Base-by-base conservation (phyloP, 2,888 invertebrate genomes). In the Cepaea hortensis region DNA sequence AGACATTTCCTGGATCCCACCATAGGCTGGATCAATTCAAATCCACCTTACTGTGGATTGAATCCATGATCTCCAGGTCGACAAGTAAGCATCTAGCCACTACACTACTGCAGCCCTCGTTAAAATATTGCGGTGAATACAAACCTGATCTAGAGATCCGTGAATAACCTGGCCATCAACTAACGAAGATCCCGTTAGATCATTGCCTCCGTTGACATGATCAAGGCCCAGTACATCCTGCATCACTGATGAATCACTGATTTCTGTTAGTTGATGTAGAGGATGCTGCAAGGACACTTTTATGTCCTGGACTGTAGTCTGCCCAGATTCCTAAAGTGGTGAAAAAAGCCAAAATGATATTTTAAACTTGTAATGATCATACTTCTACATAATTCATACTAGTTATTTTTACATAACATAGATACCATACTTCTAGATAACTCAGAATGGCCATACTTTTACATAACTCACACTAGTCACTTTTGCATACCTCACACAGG, bases 131-230 rank as follows among this genome's bases (percentile, higher is more conserved):
- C 55, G 55, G 11, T 55, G 11, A 11, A 55, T 11, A 55, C 75
- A 35, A 2, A 86, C 87, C 87, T 87, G 87, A 46, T 87, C 86
- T 3, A 86, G 83, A 70, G 86, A 83, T 1, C 86, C 84, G 62
- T 87, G 87, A 50, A 87, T 83, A 23, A 83, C 87, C 35, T 87
- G 87, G 46, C 79, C 83, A 73, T 87, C 87, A 5, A 83, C 87
- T 23, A 84, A 65, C 5, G 83, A 82, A 46, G 82, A 20, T 15
- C 55, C 82, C 0, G 68, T 79, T 11, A 86, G 84, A 55, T 85
- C 85, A 75, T 73, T 65, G 2, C 85, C 85, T 23, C 81, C 73
- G 13, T 68, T 48, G 11, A 70, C 86, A 70, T 87, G 87, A 18
- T 87, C 87, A 46, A 87, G 72, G 2, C 84, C 87, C 75, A 87